These are phyloP conservation scores for Quadriops clusia DNA, from an alignment of 2,888 invertebrate genomes.

Conservation along the genomic window DNA sequence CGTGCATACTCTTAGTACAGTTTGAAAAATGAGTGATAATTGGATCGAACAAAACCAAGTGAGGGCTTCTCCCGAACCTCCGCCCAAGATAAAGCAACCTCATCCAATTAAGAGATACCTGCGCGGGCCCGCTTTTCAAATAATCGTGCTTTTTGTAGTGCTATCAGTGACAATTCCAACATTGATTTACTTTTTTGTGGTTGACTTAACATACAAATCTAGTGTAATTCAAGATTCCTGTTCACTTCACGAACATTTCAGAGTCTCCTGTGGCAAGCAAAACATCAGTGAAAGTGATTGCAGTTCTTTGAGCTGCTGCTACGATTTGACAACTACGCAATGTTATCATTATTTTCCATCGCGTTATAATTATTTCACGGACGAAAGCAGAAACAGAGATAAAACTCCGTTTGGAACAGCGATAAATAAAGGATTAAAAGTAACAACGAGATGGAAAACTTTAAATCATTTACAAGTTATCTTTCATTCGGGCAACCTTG, in stretches of 20 bases:
- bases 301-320: slow-evolving; percentile 25
- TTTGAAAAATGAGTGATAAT: too few relatives aligned
- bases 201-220: slow-evolving; percentile 14
- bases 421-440: slow-evolving; percentile 17
- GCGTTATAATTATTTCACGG: slow-evolving; percentile 23
- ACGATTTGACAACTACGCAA: slow-evolving; percentile 19
- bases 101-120: too few relatives aligned
- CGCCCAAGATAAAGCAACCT: too few relatives aligned
- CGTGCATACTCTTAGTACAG: too few relatives aligned
- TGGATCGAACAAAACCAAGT: too few relatives aligned
- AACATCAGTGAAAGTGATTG: slow-evolving; percentile 24
- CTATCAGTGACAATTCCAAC: neutral
- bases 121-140: neutral
- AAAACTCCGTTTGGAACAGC: slow-evolving; percentile 22
- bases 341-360: slow-evolving; percentile 33
- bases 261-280: slow-evolving; percentile 26
- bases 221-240: slow-evolving; percentile 20
- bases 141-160: neutral
- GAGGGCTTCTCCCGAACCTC: too few relatives aligned
- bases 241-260: slow-evolving; percentile 22
- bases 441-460: slow-evolving; percentile 20
- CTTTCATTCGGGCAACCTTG: slow-evolving; percentile 15
- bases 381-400: slow-evolving; percentile 8
- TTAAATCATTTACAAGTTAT: slow-evolving; percentile 19
- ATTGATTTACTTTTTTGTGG: slow-evolving; percentile 21